These are phyloP conservation scores for Thalpophila matura DNA, from an alignment of 2,888 invertebrate species.

Conservation along the genomic window DNA sequence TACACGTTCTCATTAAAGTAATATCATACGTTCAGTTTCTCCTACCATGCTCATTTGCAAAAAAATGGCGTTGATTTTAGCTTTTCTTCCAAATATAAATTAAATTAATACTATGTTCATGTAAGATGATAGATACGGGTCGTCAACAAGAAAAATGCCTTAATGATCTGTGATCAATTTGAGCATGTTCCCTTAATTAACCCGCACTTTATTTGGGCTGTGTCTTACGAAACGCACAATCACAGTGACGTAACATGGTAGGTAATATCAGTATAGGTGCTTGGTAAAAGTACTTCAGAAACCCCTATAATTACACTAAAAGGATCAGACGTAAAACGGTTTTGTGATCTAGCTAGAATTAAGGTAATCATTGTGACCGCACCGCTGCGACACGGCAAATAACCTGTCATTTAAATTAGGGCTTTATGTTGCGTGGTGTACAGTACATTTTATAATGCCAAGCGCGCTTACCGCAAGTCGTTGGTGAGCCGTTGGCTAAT, in stretches of 20 bases:
- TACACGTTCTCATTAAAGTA: background rate
- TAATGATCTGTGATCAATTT: slow-evolving; percentile 33
- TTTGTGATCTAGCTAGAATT: slow-evolving; percentile 21
- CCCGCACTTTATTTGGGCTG: slow-evolving; percentile 1
- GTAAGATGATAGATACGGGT: background rate
- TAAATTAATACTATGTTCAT: background rate
- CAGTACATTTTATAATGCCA: too few relatives aligned
- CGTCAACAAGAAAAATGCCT: slow-evolving; percentile 33
- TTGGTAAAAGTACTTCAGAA: too few relatives aligned
- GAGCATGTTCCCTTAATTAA: too few relatives aligned
- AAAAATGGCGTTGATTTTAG: slow-evolving; percentile 4
- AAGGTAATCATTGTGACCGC: too few relatives aligned
- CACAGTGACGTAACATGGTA: slow-evolving; percentile 26
- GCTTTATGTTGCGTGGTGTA: too few relatives aligned
- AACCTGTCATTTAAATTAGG: too few relatives aligned
- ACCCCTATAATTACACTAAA: background rate
- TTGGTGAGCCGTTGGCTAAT: too few relatives aligned
- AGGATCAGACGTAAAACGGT: slow-evolving; percentile 9
- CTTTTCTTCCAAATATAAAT: background rate
- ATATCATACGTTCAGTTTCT: slow-evolving; percentile 14
- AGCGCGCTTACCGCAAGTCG: too few relatives aligned
- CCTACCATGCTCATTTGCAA: slow-evolving; percentile 24
- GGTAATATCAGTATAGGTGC: too few relatives aligned
- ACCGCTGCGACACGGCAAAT: too few relatives aligned
- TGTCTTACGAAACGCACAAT: slow-evolving; percentile 14